These are phyloP conservation scores for Philereme vetulata DNA, from an alignment of 2,888 invertebrate genomes.

Conservation along the genomic window DNA sequence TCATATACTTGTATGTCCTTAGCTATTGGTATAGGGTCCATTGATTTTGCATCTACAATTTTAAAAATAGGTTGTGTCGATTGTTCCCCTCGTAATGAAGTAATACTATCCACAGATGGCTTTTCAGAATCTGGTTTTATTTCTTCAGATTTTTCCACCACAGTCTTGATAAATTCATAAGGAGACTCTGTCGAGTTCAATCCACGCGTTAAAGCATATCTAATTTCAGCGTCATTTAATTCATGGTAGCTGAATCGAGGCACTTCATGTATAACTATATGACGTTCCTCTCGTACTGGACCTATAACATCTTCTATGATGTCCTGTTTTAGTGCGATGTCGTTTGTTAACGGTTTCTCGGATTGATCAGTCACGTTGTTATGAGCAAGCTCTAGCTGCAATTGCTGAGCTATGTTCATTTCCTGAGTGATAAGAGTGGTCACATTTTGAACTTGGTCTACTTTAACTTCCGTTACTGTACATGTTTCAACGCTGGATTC, in stretches of 20 bases:
- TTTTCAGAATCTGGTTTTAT: slow-evolving; percentile 1
- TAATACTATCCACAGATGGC: slow-evolving; percentile 10
- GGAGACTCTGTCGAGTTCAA: background rate
- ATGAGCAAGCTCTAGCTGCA: slow-evolving; percentile 1
- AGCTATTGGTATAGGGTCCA: background rate
- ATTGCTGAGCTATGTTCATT: slow-evolving; percentile 10
- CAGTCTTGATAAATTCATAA: slow-evolving; percentile 2
- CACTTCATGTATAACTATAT: slow-evolving; percentile 44
- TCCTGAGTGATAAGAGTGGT: slow-evolving; percentile 12
- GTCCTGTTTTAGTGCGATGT: slow-evolving; percentile 9
- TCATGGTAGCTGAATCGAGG: slow-evolving; percentile 57
- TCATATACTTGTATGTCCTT: slow-evolving; percentile 37
- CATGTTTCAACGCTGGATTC: slow-evolving; percentile 38
- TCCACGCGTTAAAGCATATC: slow-evolving; percentile 40
- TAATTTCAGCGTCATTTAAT: slow-evolving; percentile 56
- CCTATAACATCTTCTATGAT: slow-evolving; percentile 14
- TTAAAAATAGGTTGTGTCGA: background rate
- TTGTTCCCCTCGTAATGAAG: background rate
- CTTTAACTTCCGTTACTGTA: slow-evolving; percentile 17
- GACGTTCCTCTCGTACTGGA: slow-evolving; percentile 23
- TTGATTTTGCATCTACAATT: background rate
- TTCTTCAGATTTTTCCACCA: slow-evolving; percentile 1
- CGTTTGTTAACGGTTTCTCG: slow-evolving; percentile 25
- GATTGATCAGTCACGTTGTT: slow-evolving; percentile 5
- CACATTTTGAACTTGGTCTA: slow-evolving; percentile 10